These are phyloP conservation scores for Drosophila hawaiiensis DNA, from an alignment of 2,888 invertebrate species.

Conservation along the genomic window DNA sequence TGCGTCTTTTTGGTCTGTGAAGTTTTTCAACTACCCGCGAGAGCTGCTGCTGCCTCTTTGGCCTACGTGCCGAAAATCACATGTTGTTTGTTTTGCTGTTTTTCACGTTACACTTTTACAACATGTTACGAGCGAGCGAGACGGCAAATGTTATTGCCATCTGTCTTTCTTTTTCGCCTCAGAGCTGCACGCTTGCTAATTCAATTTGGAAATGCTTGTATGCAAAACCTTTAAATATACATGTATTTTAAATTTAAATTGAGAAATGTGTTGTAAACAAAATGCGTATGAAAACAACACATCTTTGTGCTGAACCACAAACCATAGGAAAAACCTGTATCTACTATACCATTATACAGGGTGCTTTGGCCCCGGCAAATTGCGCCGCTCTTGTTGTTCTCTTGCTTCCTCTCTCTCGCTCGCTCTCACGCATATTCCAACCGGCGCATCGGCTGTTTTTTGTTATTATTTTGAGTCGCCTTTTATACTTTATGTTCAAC, in stretches of 20 bases:
- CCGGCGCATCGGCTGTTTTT: conserved; percentile 80
- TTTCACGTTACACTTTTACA: conserved; percentile 51
- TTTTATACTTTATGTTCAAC: conserved; percentile 25
- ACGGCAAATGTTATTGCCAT: conserved; percentile 21
- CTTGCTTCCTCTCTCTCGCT: conserved; percentile 17
- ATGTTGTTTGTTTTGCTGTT: conserved; percentile 75
- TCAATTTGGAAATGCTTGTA: background rate
- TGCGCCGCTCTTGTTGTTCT: conserved; percentile 36
- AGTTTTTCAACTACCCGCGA: conserved; percentile 63
- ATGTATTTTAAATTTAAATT: background rate
- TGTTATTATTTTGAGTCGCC: conserved; percentile 72
- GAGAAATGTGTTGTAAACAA: conserved; percentile 15
- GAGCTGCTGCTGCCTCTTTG: conserved; percentile 49
- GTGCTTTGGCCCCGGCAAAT: conserved; percentile 59
- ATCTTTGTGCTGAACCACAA: conserved; percentile 10
- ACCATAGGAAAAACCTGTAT: conserved; percentile 66
- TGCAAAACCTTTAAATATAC: background rate
- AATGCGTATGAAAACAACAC: conserved; percentile 49
- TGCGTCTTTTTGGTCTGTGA: conserved; percentile 16
- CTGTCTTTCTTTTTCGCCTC: background rate
- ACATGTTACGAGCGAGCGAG: conserved; percentile 22
- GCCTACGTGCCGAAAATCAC: conserved; percentile 78
- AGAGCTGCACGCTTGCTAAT: conserved; percentile 12
- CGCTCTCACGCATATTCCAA: conserved; percentile 37
- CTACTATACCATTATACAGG: conserved; percentile 55